Evolutionary conservation across 53 echinoderm and acorn worm genomes (phyloP).

Genomic region (Temnopleurus reevesii): DNA sequence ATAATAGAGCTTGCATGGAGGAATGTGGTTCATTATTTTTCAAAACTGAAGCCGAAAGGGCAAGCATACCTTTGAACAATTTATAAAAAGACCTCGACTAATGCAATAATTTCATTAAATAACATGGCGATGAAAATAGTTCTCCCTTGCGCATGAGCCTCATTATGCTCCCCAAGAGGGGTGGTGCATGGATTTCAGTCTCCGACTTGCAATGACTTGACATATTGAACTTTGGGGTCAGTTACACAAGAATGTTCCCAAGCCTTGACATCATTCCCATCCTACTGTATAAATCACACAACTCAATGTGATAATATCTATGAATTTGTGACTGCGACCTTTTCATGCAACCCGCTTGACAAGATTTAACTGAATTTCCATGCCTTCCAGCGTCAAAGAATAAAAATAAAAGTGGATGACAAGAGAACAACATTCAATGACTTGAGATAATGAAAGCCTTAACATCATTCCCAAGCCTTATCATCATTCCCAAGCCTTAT

Average conservation of each 20-base stretch:
- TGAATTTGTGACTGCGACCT: no score
- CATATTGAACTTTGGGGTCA: no score
- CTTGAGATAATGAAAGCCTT: no score
- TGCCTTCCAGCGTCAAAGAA: background rate
- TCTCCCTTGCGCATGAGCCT: background rate
- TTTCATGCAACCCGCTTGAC: background rate
- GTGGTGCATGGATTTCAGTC: background rate
- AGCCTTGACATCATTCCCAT: no score
- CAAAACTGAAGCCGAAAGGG: background rate
- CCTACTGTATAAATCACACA: no score
- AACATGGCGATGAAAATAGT: background rate
- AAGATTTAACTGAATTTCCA: conserved; percentile 29
- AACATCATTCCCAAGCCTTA: no score
- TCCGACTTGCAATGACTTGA: background rate
- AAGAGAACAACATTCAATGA: no score
- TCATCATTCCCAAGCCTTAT: no score
- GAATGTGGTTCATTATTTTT: background rate
- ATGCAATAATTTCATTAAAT: background rate
- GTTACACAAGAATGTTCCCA: no score
- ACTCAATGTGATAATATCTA: no score
- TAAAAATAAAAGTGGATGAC: background rate
- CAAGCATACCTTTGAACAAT: background rate
- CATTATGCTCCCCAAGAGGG: background rate
- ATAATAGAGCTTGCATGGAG: background rate
- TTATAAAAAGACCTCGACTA: no score